Percentiles rank a stretch among this genome's conserved stretches.
These are phyloP conservation scores for Lethenteron reissneri DNA, from an alignment of 2,113 vertebrate species.

Conservation along the genomic window DNA sequence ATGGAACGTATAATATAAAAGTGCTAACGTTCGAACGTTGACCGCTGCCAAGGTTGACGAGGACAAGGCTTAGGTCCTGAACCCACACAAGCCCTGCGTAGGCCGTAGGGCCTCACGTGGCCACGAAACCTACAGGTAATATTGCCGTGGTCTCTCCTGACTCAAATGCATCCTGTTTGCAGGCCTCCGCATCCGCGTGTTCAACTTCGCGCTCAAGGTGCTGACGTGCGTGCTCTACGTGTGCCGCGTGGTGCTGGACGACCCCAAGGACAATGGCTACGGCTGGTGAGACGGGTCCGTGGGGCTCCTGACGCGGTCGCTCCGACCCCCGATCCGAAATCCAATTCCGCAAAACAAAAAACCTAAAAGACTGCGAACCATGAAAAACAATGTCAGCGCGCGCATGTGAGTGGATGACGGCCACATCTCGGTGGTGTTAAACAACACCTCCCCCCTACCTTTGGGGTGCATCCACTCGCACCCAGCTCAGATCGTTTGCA, in stretches of 20 bases:
- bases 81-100: too few relatives aligned
- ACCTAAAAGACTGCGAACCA: not conserved
- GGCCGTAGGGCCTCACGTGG: too few relatives aligned
- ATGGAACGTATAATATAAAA: too few relatives aligned
- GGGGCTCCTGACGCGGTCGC: not conserved
- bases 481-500: too few relatives aligned
- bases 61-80: too few relatives aligned
- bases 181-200: slow-evolving; percentile 47
- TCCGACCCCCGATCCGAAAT: not conserved
- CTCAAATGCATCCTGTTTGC: slow-evolving; percentile 6
- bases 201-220: slow-evolving; percentile 45
- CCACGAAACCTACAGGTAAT: too few relatives aligned
- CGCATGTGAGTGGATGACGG: too few relatives aligned
- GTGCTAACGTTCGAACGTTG: too few relatives aligned
- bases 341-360: not conserved
- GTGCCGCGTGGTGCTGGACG: slow-evolving; percentile 38
- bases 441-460: not conserved
- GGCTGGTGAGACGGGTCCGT: slow-evolving; percentile 26
- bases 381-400: not conserved
- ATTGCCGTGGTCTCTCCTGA: too few relatives aligned
- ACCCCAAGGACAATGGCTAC: slow-evolving; percentile 26
- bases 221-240: slow-evolving; percentile 50
- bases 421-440: not conserved
- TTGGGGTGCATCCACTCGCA: too few relatives aligned
- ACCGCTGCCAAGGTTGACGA: too few relatives aligned